Base-by-base conservation (phyloP, 1,140 invertebrate species). In the Danaus plexippus region DNA sequence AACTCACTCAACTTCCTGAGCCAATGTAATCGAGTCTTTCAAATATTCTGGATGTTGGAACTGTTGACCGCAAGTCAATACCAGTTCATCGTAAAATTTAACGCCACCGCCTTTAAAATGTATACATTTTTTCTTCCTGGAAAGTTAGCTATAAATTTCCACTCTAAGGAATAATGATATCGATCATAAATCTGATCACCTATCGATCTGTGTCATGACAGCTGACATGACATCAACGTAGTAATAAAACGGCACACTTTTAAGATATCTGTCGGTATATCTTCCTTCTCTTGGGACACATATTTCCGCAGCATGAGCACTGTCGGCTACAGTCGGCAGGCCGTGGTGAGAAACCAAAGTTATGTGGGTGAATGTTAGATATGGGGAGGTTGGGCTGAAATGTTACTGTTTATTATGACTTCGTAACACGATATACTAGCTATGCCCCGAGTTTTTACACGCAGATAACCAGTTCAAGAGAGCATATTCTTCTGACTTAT, bases 291-390 rank as follows among this genome's bases (percentile, higher is more conserved):
- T 82, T 0, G 89, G 87, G 13, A 89, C 75, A 64, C 90, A 87
- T 4, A 70, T 77, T 43, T 88, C 75, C 0, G 88, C 78, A 0
- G 85, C 69, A 22, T 57, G 64, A 53, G 78, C 67, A 40, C 66
- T 82, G 63, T 79, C 77, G 0, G 75, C 52, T 8, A 88, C 88
- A 9, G 85, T 91, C 0, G 90, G 90, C 13, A 92, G 63, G 2
- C 92, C 92, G 69, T 92, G 88, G 1, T 89, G 88, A 1, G 92
- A 92, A 12, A 94, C 88, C 11, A 94, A 63, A 0, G 89, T 91
- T 5, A 92, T 63, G 62, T 91, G 91, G 12, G 88, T 88, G 66
- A 90, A 92, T 9, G 76, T 85, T 2, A 88, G 56, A 57, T 87
- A 85, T 15, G 66, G 57, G 0, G 77, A 71, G 42, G 77, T 71